phyloP scores from a whole-genome alignment of 2,888 invertebrate genomes.

The Sphinx pinastri region DNA sequence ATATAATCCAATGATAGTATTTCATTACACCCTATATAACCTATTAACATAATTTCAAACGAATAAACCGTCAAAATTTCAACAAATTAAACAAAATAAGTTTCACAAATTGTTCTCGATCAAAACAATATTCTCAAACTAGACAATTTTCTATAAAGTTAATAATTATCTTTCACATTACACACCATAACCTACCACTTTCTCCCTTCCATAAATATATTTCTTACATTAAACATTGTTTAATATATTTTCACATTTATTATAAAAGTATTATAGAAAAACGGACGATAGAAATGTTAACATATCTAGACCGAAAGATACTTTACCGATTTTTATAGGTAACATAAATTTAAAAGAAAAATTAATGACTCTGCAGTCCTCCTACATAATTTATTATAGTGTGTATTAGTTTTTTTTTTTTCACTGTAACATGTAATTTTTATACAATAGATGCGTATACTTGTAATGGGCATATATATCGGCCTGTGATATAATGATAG shows the following conservation, averaged over 20 bases:
- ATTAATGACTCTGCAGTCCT: too few relatives aligned
- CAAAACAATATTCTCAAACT: background rate
- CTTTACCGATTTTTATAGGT: background rate
- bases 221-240: slow-evolving; percentile 21
- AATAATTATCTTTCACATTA: background rate
- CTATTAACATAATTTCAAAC: slow-evolving; percentile 18
- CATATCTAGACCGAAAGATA: background rate
- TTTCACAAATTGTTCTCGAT: too few relatives aligned
- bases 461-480: too few relatives aligned
- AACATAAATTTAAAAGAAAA: too few relatives aligned
- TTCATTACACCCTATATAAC: slow-evolving; percentile 38
- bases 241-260: slow-evolving; percentile 22
- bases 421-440: too few relatives aligned
- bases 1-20: slow-evolving; percentile 52
- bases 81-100: too few relatives aligned
- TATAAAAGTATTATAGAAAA: slow-evolving; percentile 19
- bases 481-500: too few relatives aligned
- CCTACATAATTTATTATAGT: too few relatives aligned
- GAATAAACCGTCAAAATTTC: too few relatives aligned
- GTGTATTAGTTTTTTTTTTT: too few relatives aligned
- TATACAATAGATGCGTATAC: too few relatives aligned
- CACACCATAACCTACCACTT: slow-evolving; percentile 28
- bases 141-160: background rate
- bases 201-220: slow-evolving; percentile 6
- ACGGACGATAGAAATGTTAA: slow-evolving; percentile 10